Conservation (phyloP, 1,140 invertebrate genomes). For the Caenorhabditis elegans region DNA sequence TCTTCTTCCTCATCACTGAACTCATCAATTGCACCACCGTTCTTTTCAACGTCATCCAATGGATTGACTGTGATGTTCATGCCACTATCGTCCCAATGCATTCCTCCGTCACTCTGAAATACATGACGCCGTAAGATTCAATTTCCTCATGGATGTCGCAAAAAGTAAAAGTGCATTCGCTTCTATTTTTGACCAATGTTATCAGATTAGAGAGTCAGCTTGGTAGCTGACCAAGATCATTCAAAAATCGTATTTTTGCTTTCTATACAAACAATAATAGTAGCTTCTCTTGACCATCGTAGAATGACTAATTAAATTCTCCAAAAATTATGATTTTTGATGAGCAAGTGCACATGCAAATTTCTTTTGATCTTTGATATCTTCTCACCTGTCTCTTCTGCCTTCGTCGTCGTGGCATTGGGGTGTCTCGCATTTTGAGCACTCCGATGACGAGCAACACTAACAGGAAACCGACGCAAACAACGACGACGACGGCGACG, state of each 20-base stretch:
- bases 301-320: background rate
- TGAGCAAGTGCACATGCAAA: background rate
- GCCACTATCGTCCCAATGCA: conserved; percentile 67
- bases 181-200: background rate
- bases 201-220: background rate
- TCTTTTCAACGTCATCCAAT: conserved; percentile 62
- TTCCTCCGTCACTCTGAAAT: conserved; percentile 53
- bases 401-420: conserved; percentile 53
- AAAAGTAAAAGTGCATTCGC: conserved; percentile 10
- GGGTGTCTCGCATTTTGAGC: conserved; percentile 64
- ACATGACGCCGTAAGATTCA: background rate
- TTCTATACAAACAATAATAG: too few relatives aligned
- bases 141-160: background rate
- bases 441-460: conserved; percentile 64
- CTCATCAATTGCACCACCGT: conserved; percentile 36
- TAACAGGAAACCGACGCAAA: conserved; percentile 65
- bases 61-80: conserved; percentile 67
- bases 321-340: background rate
- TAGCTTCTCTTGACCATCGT: too few relatives aligned
- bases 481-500: conserved; percentile 64
- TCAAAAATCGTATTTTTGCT: background rate
- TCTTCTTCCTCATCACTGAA: conserved; percentile 59
- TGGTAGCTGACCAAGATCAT: background rate
- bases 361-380: background rate
- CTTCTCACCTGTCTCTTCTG: conserved; percentile 20